Evolutionary conservation across 2,113 vertebrate species (phyloP).

Genomic region (Nannospalax galili): DNA sequence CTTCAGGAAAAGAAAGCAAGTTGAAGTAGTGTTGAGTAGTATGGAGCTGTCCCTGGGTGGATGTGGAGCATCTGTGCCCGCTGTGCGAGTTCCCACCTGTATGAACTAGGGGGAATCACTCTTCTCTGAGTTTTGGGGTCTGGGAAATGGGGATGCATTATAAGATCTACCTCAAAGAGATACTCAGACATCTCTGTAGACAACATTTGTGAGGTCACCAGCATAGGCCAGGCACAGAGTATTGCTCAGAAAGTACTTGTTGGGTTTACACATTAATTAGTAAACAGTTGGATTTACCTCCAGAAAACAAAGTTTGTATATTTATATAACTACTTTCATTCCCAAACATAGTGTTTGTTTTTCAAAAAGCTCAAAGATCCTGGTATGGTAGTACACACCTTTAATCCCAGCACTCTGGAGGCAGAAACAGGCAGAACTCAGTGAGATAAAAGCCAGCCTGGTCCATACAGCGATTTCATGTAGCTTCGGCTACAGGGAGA

Average conservation of each 20-base stretch:
- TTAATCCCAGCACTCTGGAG: too few relatives aligned
- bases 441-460: too few relatives aligned
- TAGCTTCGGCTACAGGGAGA: too few relatives aligned
- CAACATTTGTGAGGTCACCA: not conserved
- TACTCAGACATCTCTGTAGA: not conserved
- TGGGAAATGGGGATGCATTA: not conserved
- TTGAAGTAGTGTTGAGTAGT: not conserved
- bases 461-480: too few relatives aligned
- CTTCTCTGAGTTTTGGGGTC: not conserved
- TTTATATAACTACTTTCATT: not conserved
- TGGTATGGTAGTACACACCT: too few relatives aligned
- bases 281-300: slow-evolving; percentile 9
- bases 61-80: not conserved
- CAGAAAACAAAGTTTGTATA: not conserved
- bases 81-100: not conserved
- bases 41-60: not conserved
- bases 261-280: not conserved
- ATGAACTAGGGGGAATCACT: not conserved
- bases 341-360: not conserved
- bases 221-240: not conserved
- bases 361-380: not conserved
- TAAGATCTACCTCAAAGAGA: not conserved
- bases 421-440: too few relatives aligned
- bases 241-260: not conserved
- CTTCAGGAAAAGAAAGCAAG: not conserved